Base-by-base conservation (phyloP, 2,113 vertebrate species). In the Periophthalmus modestus region DNA sequence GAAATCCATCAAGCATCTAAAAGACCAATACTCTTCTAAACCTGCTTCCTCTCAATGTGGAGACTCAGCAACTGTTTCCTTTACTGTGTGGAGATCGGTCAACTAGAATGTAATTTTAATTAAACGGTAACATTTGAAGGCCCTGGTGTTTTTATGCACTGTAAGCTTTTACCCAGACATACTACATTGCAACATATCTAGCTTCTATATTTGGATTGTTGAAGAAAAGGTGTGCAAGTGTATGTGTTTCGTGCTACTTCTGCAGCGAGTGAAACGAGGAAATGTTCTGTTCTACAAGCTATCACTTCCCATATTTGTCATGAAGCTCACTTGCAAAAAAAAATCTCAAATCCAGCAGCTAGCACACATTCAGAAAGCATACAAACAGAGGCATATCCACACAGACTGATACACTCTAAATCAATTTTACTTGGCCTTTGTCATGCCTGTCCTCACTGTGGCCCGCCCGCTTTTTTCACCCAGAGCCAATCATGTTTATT, bases 361-460 rank as follows among this genome's bases (percentile, higher is more conserved):
- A 74, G 75, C 55, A 70, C 71, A 71, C 39, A 62, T 34, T 16
- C 14, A 23, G 21, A 21, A 54, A 54, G 43, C 50, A 73, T 59
- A 78, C 61, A 70, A 46, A 73, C 36, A 62, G 39, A 33, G 48
- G 63, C 28, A 48, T 33, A 75, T 71, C 55, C 69, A 77, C 77
- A 84, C 70, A 84, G 39, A 61, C 69, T 1, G 82, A 85, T 82
- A 84, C 76, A 91, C 66, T 86, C 73, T 21, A 83, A 89, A 90
- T 90, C 83, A 78, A 89, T 89, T 89, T 85, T 72, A 88, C 81
- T 88, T 82, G 82, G 76, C 67, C 73, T 62, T 74, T 79, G 84
- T 88, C 87, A 87, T 86, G 82, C 80, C 83, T 88, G 87, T 88
- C 87, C 72, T 80, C 18, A 83, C 78, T 72, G 83, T 59, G 73